A percentile compares a stretch with the other conserved stretches of the same genome.
These are phyloP conservation scores for Anagrus nilaparvatae DNA, from an alignment of 1,140 invertebrate genomes.

Conservation along the genomic window DNA sequence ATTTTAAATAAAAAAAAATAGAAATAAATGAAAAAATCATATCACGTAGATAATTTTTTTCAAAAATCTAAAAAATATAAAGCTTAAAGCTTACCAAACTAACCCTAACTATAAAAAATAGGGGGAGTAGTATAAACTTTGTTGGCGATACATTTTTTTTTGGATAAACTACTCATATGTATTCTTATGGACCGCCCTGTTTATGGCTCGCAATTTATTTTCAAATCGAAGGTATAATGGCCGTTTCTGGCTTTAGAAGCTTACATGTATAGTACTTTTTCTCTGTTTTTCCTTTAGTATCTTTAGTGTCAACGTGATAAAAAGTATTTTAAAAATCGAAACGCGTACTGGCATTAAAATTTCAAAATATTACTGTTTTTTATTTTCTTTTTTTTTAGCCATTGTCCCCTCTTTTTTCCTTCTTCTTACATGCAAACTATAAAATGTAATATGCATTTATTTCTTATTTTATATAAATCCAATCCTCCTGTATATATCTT, in stretches of 20 bases:
- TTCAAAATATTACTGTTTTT: conserved; percentile 35
- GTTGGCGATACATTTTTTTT: too few relatives aligned
- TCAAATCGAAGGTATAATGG: conserved; percentile 41
- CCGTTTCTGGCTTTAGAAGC: conserved; percentile 32
- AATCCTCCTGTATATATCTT: too few relatives aligned
- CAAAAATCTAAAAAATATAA: too few relatives aligned
- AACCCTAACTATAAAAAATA: too few relatives aligned
- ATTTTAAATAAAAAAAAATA: too few relatives aligned
- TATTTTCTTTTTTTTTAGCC: conserved; percentile 15
- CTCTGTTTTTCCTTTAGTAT: background rate
- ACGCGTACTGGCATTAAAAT: conserved; percentile 32
- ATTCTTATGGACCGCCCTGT: conserved; percentile 38
- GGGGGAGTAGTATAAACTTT: too few relatives aligned
- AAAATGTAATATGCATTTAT: conserved; percentile 15
- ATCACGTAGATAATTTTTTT: too few relatives aligned
- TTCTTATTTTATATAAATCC: too few relatives aligned
- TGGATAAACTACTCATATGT: conserved; percentile 35
- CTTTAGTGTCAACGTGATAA: background rate
- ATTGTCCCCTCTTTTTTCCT: conserved; percentile 14
- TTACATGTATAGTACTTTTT: too few relatives aligned
- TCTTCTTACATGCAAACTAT: too few relatives aligned
- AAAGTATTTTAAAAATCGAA: conserved; percentile 14
- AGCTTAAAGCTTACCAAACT: too few relatives aligned
- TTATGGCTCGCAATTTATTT: conserved; percentile 42
- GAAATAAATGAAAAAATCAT: too few relatives aligned